Percentiles rank a stretch among this genome's conserved stretches.
phyloP scores from a whole-genome alignment of 2,797 vertebrate species.

The Bovichtus diacanthus region DNA sequence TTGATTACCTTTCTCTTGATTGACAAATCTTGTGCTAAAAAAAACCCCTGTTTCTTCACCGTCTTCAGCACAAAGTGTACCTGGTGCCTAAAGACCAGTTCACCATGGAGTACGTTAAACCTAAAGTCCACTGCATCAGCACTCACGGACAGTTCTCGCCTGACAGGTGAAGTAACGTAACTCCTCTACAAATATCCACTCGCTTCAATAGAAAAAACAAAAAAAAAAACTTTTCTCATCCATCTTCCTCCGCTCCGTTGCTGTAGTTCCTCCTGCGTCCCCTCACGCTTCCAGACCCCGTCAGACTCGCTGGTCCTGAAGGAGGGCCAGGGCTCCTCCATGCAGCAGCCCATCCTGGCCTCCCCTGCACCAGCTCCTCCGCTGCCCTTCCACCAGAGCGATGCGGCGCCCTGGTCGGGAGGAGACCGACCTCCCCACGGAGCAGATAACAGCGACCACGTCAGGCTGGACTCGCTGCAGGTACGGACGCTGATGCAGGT shows the following conservation, averaged over 20 bases:
- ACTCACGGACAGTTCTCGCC: constrained; percentile 89
- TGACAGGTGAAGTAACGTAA: constrained; percentile 84
- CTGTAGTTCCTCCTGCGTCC: constrained; percentile 89
- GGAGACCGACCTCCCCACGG: constrained; percentile 77
- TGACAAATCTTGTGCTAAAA: background rate
- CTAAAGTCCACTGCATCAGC: constrained; percentile 90
- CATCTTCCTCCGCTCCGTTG: background rate
- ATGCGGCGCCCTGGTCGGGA: constrained; percentile 56
- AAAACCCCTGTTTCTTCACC: constrained; percentile 14
- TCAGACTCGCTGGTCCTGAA: constrained; percentile 90
- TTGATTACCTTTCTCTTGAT: background rate
- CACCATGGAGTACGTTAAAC: constrained; percentile 89
- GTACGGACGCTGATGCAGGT: constrained; percentile 56
- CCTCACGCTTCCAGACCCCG: constrained; percentile 93
- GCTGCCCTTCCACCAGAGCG: constrained; percentile 54
- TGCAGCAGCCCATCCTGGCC: constrained; percentile 76
- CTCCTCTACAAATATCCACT: no score
- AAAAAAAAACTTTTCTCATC: no score
- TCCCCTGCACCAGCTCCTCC: constrained; percentile 73
- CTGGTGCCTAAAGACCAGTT: constrained; percentile 88
- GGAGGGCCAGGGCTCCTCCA: constrained; percentile 87
- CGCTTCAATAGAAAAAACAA: no score
- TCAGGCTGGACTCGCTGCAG: constrained; percentile 86
- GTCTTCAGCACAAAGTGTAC: constrained; percentile 88
- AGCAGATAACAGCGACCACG: constrained; percentile 79